phyloP scores from a whole-genome alignment of 2,113 vertebrate species.

The Lynx canadensis region DNA sequence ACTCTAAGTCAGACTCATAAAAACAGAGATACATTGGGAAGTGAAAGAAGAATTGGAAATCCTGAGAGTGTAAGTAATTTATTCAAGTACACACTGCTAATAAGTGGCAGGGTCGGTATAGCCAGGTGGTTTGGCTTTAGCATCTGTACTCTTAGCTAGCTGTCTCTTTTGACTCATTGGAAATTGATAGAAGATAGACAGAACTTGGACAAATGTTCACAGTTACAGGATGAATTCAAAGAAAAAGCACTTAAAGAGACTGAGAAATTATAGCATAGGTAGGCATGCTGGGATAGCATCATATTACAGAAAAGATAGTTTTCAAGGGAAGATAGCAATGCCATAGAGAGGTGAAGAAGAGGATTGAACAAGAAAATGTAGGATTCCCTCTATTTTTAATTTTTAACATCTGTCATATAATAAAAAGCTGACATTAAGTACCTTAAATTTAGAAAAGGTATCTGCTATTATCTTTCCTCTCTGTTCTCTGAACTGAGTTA shows the following conservation, averaged over 20 bases:
- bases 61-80: background rate
- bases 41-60: background rate
- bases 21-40: background rate
- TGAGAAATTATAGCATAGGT: background rate
- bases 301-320: background rate
- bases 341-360: background rate
- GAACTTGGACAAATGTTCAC: background rate
- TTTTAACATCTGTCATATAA: background rate
- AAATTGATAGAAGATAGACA: background rate
- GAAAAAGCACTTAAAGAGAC: background rate
- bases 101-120: fast-evolving
- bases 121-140: background rate
- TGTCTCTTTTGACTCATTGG: background rate
- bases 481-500: background rate
- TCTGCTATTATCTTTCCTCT: background rate
- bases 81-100: background rate
- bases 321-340: background rate
- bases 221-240: background rate
- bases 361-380: background rate
- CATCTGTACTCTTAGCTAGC: fast-evolving
- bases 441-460: background rate
- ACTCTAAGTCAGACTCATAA: background rate
- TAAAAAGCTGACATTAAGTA: background rate
- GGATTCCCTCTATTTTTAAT: background rate
- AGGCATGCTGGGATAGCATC: background rate